Evolutionary conservation across 2,113 vertebrate species (phyloP).

Genomic region (Nycticebus coucang): DNA sequence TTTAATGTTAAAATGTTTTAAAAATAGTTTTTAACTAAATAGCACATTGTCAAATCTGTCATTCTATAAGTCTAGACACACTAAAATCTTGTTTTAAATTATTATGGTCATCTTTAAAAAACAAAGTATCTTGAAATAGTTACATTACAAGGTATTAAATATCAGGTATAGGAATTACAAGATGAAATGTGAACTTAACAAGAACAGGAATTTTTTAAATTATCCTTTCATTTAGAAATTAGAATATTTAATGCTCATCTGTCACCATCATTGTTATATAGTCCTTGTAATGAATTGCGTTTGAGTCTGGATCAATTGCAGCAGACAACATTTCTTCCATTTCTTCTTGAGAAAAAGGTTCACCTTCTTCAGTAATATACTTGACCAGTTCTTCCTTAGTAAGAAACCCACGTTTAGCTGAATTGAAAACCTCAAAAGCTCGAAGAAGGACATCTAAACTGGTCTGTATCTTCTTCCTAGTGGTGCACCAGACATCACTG

Average conservation of each 20-base stretch:
- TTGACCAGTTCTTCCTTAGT: too few species aligned
- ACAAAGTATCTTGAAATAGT: slow-evolving; percentile 35
- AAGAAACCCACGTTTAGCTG: too few species aligned
- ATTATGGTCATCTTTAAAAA: slow-evolving; percentile 18
- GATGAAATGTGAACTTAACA: neutral
- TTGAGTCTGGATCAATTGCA: slow-evolving; percentile 89
- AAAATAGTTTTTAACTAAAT: slow-evolving; percentile 51
- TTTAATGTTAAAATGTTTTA: slow-evolving; percentile 32
- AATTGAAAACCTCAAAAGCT: too few species aligned
- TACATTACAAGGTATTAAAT: neutral
- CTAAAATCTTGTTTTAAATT: slow-evolving; percentile 45
- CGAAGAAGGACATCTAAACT: too few species aligned
- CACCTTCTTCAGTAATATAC: slow-evolving; percentile 83
- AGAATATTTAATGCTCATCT: slow-evolving; percentile 82
- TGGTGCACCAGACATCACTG: too few species aligned
- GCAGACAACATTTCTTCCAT: slow-evolving; percentile 94
- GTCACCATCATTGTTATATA: slow-evolving; percentile 87
- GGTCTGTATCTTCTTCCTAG: too few species aligned
- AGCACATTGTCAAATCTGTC: neutral
- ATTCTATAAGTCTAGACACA: neutral
- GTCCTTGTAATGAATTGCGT: slow-evolving; percentile 90
- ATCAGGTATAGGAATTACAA: neutral
- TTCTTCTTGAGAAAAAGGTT: slow-evolving; percentile 93
- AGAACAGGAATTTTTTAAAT: neutral
- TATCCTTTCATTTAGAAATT: slow-evolving; percentile 15